These are phyloP conservation scores for Globodera rostochiensis DNA, from an alignment of 1,140 invertebrate genomes.

Conservation along the genomic window DNA sequence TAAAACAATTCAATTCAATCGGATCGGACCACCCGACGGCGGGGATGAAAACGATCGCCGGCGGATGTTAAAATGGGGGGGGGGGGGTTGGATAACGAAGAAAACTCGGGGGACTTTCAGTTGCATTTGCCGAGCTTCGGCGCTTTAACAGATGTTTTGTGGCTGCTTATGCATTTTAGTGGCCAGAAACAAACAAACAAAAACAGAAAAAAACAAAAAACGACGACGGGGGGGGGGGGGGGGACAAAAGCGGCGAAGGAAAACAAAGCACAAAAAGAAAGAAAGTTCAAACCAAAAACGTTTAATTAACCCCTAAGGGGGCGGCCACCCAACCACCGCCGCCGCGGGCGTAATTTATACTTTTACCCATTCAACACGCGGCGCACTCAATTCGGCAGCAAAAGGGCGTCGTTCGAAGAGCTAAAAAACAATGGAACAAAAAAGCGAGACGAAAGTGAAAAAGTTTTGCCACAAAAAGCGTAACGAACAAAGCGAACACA, in stretches of 20 bases:
- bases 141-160: background rate
- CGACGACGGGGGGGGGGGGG: background rate
- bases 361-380: constrained; percentile 60
- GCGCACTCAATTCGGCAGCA: constrained; percentile 56
- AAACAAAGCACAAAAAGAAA: too few species aligned
- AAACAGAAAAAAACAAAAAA: constrained; percentile 32
- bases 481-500: too few species aligned
- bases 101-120: background rate
- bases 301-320: background rate
- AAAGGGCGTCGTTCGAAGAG: constrained; percentile 50
- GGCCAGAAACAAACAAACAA: background rate
- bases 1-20: constrained; percentile 21
- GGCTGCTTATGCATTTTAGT: background rate
- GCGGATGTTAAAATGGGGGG: background rate
- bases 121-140: too few species aligned
- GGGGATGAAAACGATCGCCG: background rate
- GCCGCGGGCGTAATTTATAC: background rate
- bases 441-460: constrained; percentile 31
- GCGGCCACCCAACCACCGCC: too few species aligned
- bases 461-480: too few species aligned
- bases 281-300: background rate
- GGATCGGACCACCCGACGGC: background rate
- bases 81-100: background rate
- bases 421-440: constrained; percentile 51
- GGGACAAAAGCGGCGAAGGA: background rate